These are phyloP conservation scores for Orientallactaga bullata DNA, from an alignment of 2,113 vertebrate genomes.

Conservation along the genomic window DNA sequence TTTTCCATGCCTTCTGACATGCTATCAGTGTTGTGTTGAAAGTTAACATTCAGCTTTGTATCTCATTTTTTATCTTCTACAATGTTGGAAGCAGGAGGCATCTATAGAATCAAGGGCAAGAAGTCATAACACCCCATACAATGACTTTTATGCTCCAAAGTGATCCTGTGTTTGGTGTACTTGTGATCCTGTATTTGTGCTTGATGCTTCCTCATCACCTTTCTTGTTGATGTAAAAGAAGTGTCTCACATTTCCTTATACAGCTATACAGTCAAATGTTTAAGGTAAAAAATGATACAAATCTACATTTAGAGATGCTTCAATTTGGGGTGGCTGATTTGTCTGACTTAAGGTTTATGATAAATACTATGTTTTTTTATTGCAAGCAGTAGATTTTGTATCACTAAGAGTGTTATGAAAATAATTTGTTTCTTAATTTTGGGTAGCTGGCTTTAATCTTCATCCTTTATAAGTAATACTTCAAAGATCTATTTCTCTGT, in stretches of 20 bases:
- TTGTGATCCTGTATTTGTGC: background rate
- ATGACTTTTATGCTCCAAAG: background rate
- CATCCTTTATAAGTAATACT: background rate
- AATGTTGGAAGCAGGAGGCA: slow-evolving; percentile 23
- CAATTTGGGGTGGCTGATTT: background rate
- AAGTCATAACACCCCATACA: background rate
- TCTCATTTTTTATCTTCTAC: background rate
- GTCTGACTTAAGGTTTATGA: background rate
- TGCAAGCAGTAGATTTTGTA: slow-evolving; percentile 32
- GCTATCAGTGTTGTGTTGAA: slow-evolving; percentile 29
- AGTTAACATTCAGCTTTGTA: slow-evolving; percentile 58
- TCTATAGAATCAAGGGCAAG: slow-evolving; percentile 49
- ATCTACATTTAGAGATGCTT: background rate
- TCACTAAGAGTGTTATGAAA: slow-evolving; percentile 8
- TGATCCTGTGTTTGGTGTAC: background rate
- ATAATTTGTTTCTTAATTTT: background rate
- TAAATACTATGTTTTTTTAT: slow-evolving; percentile 35
- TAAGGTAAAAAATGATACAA: slow-evolving; percentile 15
- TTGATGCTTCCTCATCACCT: slow-evolving; percentile 13
- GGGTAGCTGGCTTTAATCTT: slow-evolving; percentile 37
- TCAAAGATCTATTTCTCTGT: background rate
- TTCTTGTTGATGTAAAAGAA: slow-evolving; percentile 5
- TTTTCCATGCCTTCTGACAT: slow-evolving; percentile 32
- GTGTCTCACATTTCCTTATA: background rate
- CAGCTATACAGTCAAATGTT: background rate